phyloP scores from a whole-genome alignment of 2,888 invertebrate species.

The Criorhina ranunculi region DNA sequence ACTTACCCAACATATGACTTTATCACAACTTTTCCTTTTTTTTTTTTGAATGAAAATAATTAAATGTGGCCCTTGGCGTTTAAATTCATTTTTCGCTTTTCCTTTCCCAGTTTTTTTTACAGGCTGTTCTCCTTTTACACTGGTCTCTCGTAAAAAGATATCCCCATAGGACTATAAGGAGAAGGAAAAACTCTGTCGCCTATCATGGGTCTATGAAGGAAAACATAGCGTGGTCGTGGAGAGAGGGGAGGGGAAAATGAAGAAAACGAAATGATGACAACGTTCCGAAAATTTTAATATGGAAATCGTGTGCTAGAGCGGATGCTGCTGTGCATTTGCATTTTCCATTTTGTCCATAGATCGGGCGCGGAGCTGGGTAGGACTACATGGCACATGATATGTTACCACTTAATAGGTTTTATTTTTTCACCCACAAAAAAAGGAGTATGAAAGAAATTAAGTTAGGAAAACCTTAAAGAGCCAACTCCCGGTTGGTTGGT shows the following conservation, averaged over 20 bases:
- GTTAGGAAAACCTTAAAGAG: conserved; percentile 35
- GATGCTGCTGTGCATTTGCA: conserved; percentile 61
- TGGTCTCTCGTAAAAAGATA: conserved; percentile 12
- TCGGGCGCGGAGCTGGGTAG: background rate
- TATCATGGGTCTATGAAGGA: conserved; percentile 46
- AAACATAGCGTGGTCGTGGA: conserved; percentile 20
- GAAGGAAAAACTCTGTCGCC: conserved; percentile 48
- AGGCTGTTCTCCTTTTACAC: conserved; percentile 13
- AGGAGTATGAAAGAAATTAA: conserved; percentile 55
- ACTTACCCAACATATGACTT: conserved; percentile 44
- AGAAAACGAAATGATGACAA: conserved; percentile 54
- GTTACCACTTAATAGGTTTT: conserved; percentile 28
- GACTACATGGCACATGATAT: conserved; percentile 59
- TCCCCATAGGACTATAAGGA: conserved; percentile 29
- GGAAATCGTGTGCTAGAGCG: conserved; percentile 58
- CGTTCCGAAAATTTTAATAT: conserved; percentile 72
- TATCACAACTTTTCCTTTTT: conserved; percentile 13
- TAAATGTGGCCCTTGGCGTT: conserved; percentile 60
- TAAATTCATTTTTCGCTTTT: conserved; percentile 63
- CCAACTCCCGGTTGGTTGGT: conserved; percentile 15
- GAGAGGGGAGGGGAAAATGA: background rate
- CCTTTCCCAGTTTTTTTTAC: background rate
- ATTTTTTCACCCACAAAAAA: conserved; percentile 5
- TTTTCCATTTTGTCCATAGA: conserved; percentile 55
- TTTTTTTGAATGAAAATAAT: conserved; percentile 51